A percentile compares a stretch with the other conserved stretches of the same genome.
phyloP scores from a whole-genome alignment of 2,113 vertebrate species.

The Anhinga anhinga region DNA sequence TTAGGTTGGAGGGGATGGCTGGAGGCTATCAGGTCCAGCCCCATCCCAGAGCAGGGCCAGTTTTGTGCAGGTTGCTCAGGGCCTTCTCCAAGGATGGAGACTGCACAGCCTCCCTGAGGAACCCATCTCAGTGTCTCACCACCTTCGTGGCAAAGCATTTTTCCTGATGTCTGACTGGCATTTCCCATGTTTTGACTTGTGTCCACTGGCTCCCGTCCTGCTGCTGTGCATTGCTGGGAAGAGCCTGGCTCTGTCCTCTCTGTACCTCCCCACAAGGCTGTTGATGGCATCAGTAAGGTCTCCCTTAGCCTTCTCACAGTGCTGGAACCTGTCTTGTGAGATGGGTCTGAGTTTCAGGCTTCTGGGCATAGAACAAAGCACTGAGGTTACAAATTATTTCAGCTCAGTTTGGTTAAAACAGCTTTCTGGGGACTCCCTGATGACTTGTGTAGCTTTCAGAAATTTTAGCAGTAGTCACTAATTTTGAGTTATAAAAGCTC shows the following conservation, averaged over 20 bases:
- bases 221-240: not conserved
- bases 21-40: not conserved
- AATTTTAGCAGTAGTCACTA: not conserved
- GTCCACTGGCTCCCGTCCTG: rapidly evolving
- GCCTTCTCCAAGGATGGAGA: not conserved
- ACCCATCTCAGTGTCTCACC: not conserved
- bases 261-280: not conserved
- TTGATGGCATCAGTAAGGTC: not conserved
- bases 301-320: not conserved
- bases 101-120: not conserved
- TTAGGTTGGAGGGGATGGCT: not conserved
- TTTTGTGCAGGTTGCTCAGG: not conserved
- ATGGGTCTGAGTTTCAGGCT: not conserved
- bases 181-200: not conserved
- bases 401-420: not conserved
- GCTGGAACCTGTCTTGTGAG: not conserved
- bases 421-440: not conserved
- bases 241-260: not conserved
- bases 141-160: not conserved
- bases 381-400: not conserved
- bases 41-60: not conserved
- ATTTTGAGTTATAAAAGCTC: not conserved
- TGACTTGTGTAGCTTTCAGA: not conserved
- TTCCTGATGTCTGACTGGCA: not conserved
- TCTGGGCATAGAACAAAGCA: not conserved